Evolutionary conservation across 2,113 vertebrate genomes (phyloP), one percentile per base, ranked within the genome.

Genomic region (Phalacrocorax pelagicus): DNA sequence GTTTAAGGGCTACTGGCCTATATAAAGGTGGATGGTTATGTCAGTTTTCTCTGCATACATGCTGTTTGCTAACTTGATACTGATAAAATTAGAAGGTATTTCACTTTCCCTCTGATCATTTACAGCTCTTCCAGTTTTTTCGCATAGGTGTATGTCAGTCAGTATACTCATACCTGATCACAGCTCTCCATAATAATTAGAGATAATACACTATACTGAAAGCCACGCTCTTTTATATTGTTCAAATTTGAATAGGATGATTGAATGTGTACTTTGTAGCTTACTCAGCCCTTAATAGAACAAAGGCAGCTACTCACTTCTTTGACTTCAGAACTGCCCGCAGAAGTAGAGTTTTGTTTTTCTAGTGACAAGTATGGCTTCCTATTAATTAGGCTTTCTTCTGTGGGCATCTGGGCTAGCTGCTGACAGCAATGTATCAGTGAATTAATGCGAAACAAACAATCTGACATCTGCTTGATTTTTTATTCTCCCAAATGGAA

Each of bases 211-310:
- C 24, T 38, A 8, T n/a, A 49, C 66, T 90, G 78, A 92, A 94
- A 93, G 82, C 75, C 38, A 70, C 44, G 85, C 27, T 78, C 55
- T 81, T 81, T 73, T 59, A n/a, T 63, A 47, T 78, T 88, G 67
- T 81, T 92, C 75, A 78, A 63, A 90, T 95, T 88, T 84, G 96
- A 86, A 84, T 65, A 93, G 88, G 67, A 59, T 88, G 93, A 93
- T 92, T 81, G 85, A 90, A 92, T 21, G 1, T 63, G 79, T 81
- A 80, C 86, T 87, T 92, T 65, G 40, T 84, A 65, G 54, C 63
- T 96, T 71, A 86, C 80, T 88, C 67, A 83, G n/a, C 90, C 82
- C 73, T 95, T 72, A 72, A 18, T 11, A 81, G 80, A 93, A 92
- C 82, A 92, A 91, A 94, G 40, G 44, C 58, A 78, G 59, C 47